A percentile compares a stretch with the other conserved stretches of the same genome.
Conservation (phyloP, 2,888 invertebrate species). For the Heliothis peltigera region DNA sequence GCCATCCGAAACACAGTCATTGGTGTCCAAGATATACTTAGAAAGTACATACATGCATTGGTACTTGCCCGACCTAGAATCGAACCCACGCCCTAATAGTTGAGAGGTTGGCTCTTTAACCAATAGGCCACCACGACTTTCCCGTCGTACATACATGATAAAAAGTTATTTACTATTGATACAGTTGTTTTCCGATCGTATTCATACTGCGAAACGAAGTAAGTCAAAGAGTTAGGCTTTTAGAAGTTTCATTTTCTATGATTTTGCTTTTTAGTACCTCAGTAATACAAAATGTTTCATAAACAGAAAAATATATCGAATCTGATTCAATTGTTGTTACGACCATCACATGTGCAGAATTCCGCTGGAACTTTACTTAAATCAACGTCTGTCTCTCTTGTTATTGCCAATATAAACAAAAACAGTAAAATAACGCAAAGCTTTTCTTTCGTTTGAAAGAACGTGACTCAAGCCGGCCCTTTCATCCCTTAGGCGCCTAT, state of each 20-base stretch:
- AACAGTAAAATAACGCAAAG: conserved; percentile 11
- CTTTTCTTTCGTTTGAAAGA: conserved; percentile 18
- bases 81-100: too few species aligned
- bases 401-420: not conserved
- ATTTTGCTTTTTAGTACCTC: too few species aligned
- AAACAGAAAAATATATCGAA: conserved; percentile 3
- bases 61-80: too few species aligned
- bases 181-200: not conserved
- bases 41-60: too few species aligned
- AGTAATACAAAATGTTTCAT: conserved; percentile 12
- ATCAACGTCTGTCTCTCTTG: too few species aligned
- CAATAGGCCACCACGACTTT: too few species aligned
- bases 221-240: not conserved
- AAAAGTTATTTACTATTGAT: too few species aligned
- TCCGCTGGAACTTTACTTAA: too few species aligned
- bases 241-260: not conserved
- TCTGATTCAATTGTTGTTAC: conserved; percentile 26
- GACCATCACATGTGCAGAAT: conserved; percentile 7
- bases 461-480: conserved; percentile 15
- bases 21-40: too few species aligned
- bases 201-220: not conserved
- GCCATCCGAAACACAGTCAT: too few species aligned
- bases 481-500: conserved; percentile 43
- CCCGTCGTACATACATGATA: too few species aligned
- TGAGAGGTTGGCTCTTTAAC: too few species aligned